Evolutionary conservation across 2,113 vertebrate species (phyloP), one percentile per base, ranked within the genome.

Genomic region (Chionis minor): DNA sequence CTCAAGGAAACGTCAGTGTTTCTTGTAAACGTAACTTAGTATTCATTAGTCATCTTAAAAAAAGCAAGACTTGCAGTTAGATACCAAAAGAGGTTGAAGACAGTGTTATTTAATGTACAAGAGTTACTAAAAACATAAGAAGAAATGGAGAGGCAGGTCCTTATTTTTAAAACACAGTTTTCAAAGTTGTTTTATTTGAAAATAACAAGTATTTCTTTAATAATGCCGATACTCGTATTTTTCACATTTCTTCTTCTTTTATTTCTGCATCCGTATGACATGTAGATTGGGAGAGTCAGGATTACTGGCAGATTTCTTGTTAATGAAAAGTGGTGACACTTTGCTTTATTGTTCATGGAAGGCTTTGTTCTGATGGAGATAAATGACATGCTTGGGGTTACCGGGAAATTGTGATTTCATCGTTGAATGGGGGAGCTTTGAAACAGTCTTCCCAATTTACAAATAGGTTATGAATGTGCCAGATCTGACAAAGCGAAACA

Each of bases 361-460:
- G 79, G 67, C 84, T 98, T 98, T 97, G 89, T 65, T 78, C 81
- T 98, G 98, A 97, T 92, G 90, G 93, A 98, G 97, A 98, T 95
- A 96, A 97, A 98, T 97, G 67, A 80, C 82, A 65, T 89, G 83
- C 95, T 97, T 97, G 81, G 42, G 83, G 95, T 97, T 98, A 98
- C 86, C 70, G 66, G 98, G 97, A 98, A 98, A 98, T 97, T 95
- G 84, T 95, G 94, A 97, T 98, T 98, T 97, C 93, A 61, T 98
- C 95, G 77, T 55, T 94, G 92, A 97, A 96, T 81, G 69, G 92
- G 63, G 73, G 90, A 96, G 86, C 95, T 97, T 96, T 95, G 97
- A 97, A 92, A 88, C 90, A 96, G 86, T 93, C 81, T 95, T 96
- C 82, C 78, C 11, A 15, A 95, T 97, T 96, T 96, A 92, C 87